Evolutionary conservation across 1,140 invertebrate species (phyloP).

Genomic region (Berghia stephanieae): DNA sequence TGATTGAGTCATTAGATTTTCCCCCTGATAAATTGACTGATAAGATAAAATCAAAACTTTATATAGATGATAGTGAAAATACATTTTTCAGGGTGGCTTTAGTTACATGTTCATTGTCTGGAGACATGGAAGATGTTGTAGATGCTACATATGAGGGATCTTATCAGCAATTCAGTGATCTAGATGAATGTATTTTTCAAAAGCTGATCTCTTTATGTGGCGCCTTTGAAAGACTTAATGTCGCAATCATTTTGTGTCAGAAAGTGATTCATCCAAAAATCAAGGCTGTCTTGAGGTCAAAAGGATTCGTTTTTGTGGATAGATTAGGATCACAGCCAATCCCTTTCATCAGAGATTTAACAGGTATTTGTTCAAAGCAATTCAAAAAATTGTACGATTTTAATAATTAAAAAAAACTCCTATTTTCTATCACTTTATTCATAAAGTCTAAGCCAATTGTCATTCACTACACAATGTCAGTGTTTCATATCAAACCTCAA

Average conservation of each 20-base stretch:
- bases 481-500: no score
- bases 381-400: no score
- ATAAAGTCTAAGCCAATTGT: no score
- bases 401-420: no score
- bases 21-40: constrained; percentile 21
- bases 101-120: constrained; percentile 45
- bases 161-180: constrained; percentile 19
- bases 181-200: constrained; percentile 26
- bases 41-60: not conserved
- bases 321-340: constrained; percentile 50
- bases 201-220: constrained; percentile 36
- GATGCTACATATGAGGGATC: constrained; percentile 35
- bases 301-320: constrained; percentile 81
- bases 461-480: no score
- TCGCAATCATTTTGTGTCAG: constrained; percentile 48
- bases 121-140: constrained; percentile 42
- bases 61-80: not conserved
- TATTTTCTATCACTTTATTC: no score
- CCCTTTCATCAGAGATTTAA: constrained; percentile 38
- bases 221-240: constrained; percentile 26
- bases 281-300: constrained; percentile 68
- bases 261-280: constrained; percentile 49
- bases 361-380: constrained; percentile 38
- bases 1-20: constrained; percentile 39
- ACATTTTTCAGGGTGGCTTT: constrained; percentile 38